Conservation (phyloP, 2,888 invertebrate species). For the Linnaemya vulpina region DNA sequence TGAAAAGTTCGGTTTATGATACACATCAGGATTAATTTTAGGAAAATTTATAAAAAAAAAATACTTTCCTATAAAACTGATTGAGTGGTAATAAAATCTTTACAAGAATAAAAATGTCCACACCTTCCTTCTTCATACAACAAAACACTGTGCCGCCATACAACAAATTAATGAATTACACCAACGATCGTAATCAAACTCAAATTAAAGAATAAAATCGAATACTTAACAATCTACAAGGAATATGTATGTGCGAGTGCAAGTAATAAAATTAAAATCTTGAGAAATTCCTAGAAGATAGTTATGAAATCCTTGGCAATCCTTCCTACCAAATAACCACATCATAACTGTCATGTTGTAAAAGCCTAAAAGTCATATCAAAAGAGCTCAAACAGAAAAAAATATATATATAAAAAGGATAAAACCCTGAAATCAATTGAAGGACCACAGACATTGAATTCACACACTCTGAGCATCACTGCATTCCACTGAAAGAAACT, state of each 20-base stretch:
- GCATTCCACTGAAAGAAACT: neutral
- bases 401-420: neutral
- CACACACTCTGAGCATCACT: conserved; percentile 36
- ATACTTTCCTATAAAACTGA: conserved; percentile 53
- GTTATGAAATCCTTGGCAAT: conserved; percentile 56
- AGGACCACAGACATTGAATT: conserved; percentile 67
- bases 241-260: neutral
- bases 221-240: neutral
- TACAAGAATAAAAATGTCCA: neutral
- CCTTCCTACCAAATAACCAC: conserved; percentile 63
- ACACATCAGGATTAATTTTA: too few relatives aligned
- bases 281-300: conserved; percentile 55
- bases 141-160: conserved; percentile 46
- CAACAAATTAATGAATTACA: conserved; percentile 68
- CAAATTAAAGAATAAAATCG: conserved; percentile 56
- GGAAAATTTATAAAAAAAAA: neutral
- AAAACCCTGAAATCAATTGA: conserved; percentile 30
- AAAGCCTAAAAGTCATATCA: conserved; percentile 55
- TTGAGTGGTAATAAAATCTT: conserved; percentile 62
- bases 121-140: conserved; percentile 40
- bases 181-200: conserved; percentile 59
- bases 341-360: conserved; percentile 69
- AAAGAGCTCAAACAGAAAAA: conserved; percentile 23
- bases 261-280: conserved; percentile 32
- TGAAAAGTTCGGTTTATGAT: too few relatives aligned